These are phyloP conservation scores for Brotogeris chrysoptera DNA, from an alignment of 2,797 vertebrate species.

Conservation along the genomic window DNA sequence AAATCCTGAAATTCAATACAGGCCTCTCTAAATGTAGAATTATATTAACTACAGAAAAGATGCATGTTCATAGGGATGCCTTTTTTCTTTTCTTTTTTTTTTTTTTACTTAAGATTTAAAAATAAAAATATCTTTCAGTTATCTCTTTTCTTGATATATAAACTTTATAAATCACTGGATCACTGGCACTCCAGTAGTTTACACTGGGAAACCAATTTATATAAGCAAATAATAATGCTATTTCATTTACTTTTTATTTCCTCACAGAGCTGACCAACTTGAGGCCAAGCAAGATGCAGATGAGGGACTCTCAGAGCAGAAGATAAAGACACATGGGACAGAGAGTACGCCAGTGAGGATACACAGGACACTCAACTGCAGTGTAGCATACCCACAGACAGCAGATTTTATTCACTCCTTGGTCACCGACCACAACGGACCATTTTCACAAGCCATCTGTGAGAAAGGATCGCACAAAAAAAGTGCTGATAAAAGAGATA, in stretches of 20 bases:
- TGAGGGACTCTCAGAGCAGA: neutral
- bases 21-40: neutral
- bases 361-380: neutral
- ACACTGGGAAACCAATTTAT: neutral
- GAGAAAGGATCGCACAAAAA: neutral
- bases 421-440: neutral
- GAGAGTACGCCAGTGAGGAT: neutral
- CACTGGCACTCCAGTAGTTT: neutral
- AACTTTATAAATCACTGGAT: conserved; percentile 16
- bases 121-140: neutral
- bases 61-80: neutral
- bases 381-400: neutral
- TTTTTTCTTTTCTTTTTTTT: neutral
- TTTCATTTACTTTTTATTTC: neutral
- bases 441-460: neutral
- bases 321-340: neutral
- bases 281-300: neutral
- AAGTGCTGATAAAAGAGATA: neutral
- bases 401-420: neutral
- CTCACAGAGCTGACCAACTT: neutral
- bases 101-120: neutral
- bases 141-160: neutral
- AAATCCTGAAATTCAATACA: neutral
- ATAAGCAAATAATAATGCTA: conserved; percentile 3
- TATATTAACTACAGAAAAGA: neutral